These are phyloP conservation scores for Zaprionus lachaisei DNA, from an alignment of 1,140 invertebrate species.

Conservation along the genomic window DNA sequence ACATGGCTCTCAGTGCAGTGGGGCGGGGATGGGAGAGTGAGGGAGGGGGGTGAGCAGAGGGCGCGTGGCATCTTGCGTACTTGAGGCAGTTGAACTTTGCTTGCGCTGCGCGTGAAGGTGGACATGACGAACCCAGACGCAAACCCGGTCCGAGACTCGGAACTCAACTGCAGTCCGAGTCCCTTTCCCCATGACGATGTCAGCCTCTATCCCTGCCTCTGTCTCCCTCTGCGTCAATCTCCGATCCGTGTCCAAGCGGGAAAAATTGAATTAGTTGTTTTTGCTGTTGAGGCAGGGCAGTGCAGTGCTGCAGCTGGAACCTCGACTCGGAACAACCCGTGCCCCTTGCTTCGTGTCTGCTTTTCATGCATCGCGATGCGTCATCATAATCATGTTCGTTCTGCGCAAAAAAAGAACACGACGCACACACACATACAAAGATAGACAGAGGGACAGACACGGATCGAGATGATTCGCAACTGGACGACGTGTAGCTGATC, in stretches of 20 bases:
- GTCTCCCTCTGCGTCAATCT: not conserved
- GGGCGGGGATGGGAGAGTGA: not conserved
- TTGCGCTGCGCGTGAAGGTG: conserved; percentile 71
- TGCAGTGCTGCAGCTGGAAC: conserved; percentile 41
- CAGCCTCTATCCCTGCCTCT: not conserved
- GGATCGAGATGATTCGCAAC: conserved; percentile 50
- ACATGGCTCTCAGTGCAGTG: conserved; percentile 55
- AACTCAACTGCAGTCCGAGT: not conserved
- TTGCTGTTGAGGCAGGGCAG: conserved; percentile 71
- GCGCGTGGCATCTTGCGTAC: conserved; percentile 56
- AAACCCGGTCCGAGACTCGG: conserved; percentile 21
- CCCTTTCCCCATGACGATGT: conserved; percentile 10
- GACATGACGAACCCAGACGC: conserved; percentile 65
- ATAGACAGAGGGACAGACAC: conserved; percentile 8
- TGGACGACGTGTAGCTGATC: conserved; percentile 62
- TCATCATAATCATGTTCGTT: conserved; percentile 78
- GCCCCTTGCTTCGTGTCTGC: conserved; percentile 18
- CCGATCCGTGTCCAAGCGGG: conserved; percentile 50
- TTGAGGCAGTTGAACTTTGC: conserved; percentile 73
- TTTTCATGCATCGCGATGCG: conserved; percentile 57
- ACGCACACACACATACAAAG: conserved; percentile 29
- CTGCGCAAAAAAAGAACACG: conserved; percentile 52
- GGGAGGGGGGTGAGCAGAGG: not conserved
- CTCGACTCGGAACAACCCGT: conserved; percentile 13
- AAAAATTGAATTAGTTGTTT: conserved; percentile 77